A percentile compares a stretch with the other conserved stretches of the same genome.
Conservation (phyloP, 1,140 invertebrate genomes). For the Armadillidium nasatum region DNA sequence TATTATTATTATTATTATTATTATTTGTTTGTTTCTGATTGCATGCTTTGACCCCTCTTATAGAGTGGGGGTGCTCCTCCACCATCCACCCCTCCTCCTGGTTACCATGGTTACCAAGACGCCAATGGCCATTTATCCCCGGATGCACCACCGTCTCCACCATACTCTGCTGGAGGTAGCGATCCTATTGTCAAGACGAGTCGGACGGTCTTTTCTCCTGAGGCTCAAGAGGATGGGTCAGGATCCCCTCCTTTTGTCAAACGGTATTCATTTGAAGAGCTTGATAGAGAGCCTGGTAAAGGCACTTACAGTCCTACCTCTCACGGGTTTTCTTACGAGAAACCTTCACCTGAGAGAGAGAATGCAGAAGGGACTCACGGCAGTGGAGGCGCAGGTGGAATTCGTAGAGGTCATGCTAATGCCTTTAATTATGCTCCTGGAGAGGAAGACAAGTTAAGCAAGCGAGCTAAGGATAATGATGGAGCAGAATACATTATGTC, state of each 20-base stretch:
- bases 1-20: too few relatives aligned
- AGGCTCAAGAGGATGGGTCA: slow-evolving; percentile 20
- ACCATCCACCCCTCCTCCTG: slow-evolving; percentile 31
- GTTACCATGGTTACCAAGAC: slow-evolving; percentile 21
- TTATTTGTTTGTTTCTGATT: neutral
- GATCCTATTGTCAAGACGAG: slow-evolving; percentile 37
- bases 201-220: slow-evolving; percentile 26
- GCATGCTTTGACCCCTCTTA: slow-evolving; percentile 18
- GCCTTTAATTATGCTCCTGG: slow-evolving; percentile 45
- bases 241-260: slow-evolving; percentile 35
- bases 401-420: slow-evolving; percentile 28
- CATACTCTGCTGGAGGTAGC: slow-evolving; percentile 8
- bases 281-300: slow-evolving; percentile 33
- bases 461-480: neutral
- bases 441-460: slow-evolving; percentile 15
- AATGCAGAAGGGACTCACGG: neutral
- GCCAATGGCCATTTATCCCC: neutral
- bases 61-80: slow-evolving; percentile 28
- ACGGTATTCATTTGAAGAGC: slow-evolving; percentile 41
- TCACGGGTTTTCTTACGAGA: slow-evolving; percentile 39
- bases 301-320: slow-evolving; percentile 28
- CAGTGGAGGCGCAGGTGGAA: slow-evolving; percentile 4
- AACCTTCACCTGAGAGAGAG: neutral
- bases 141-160: neutral
- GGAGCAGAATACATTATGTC: neutral